Base-by-base conservation (phyloP, 1,140 invertebrate genomes). In the Pseudomyrmex cubaensis region DNA sequence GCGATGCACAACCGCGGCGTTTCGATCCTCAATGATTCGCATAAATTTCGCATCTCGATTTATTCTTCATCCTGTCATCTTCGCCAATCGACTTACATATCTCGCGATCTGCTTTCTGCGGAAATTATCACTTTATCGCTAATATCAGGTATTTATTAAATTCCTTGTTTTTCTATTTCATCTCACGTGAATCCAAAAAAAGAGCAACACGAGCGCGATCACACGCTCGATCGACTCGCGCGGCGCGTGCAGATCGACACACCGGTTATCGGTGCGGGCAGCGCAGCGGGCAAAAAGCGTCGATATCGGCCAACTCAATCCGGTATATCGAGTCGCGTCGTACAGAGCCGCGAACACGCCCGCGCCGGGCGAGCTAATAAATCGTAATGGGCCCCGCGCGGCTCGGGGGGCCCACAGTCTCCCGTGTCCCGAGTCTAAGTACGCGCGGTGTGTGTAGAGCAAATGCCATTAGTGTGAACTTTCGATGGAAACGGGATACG, bases 401-500 rank as follows among this genome's bases (percentile, higher is more conserved):
- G 59, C 54, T 35, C 69, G 35, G 5, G 2, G 35, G 35, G 20
- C 12, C 35, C 52, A 25, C 46, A 25, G 50, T 44, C 8, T 78
- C 63, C 13, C 22, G 44, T n/a, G 46, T 17, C 48, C 12, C 69
- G 12, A 61, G 73, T 66, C 22, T 59, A 56, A 64, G 66, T 22
- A 80, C 59, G 44, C 57, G 59, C 78, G 75, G 22, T 46, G 57
- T 52, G 69, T 66, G 78, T 80, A 88, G 70, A 90, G 90, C 90
- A 90, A 92, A 92, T 92, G 92, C 91, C 91, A 92, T 93, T 92
- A 91, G 90, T 84, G 90, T 92, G 92, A 92, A 93, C 92, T 92
- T 93, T 93, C 91, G 87, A 90, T 90, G 84, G 78, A 90, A 92
- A 88, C 75, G 85, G 88, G 83, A 82, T 90, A 85, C 78, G 85